phyloP scores from a whole-genome alignment of 2,888 invertebrate genomes.

The Melieria picta region DNA sequence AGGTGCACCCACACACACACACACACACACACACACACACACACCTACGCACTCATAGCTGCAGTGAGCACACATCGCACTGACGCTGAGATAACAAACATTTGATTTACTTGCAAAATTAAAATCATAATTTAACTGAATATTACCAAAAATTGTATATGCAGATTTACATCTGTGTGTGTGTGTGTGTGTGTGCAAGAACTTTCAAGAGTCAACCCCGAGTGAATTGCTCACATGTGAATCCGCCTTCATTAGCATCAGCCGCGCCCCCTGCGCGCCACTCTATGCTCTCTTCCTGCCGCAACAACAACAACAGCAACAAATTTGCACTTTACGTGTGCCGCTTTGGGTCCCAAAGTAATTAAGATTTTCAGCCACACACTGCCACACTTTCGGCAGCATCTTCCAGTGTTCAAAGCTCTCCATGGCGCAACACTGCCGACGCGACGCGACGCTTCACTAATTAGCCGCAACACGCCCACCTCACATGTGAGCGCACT shows the following conservation, averaged over 20 bases:
- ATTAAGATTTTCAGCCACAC: slow-evolving; percentile 15
- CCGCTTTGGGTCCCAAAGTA: slow-evolving; percentile 4
- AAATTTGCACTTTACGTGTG: background rate
- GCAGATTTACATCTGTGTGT: background rate
- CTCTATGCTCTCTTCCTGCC: background rate
- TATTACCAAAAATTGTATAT: slow-evolving; percentile 32
- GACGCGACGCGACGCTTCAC: background rate
- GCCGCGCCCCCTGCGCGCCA: background rate
- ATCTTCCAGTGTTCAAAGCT: no score
- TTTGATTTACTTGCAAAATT: slow-evolving; percentile 42
- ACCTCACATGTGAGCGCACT: background rate
- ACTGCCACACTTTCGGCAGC: no score
- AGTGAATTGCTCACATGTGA: slow-evolving; percentile 18
- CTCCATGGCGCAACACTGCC: background rate
- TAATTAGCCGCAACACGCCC: slow-evolving; percentile 22
- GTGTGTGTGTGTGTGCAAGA: background rate
- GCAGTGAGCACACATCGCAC: no score
- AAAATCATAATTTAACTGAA: slow-evolving; percentile 42
- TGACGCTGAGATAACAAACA: slow-evolving; percentile 30
- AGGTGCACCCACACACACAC: background rate
- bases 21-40: background rate
- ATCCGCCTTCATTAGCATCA: slow-evolving; percentile 15
- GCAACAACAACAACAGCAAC: background rate
- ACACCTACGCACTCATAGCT: background rate
- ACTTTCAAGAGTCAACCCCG: background rate